Evolutionary conservation across 2,888 invertebrate species (phyloP), one percentile per base, ranked within the genome.

Genomic region (Gymnosoma rotundatum): DNA sequence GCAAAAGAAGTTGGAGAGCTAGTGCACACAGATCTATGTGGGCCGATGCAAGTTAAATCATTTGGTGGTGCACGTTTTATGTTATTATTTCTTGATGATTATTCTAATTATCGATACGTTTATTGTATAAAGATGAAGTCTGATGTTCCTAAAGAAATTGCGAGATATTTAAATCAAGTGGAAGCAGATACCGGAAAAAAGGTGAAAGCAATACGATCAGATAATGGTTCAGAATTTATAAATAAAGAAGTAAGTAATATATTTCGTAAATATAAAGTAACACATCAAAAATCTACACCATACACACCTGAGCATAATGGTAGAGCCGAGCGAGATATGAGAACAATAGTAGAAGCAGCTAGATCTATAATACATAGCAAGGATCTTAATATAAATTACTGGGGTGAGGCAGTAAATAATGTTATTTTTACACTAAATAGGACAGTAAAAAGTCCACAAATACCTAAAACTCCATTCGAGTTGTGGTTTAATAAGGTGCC

Each of bases 201-300:
- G 48, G 78, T 87, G 20, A 86, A 87, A 61, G 78, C 67, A 18
- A 73, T 90, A 12, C 81, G 89, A 42, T 87, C 87, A 10, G 89
- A 89, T 82, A 88, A 88, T 56, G 89, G 88, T 21, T 70, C 60
- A n/a, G 89, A 90, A 85, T 89, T 88, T 74, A 67, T 87, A 6
- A 86, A 42, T 70, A 86, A 36, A 75, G 87, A 70, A 88, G 89
- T 70, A 88, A 89, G 36, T 42, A 7, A 42, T 7, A 42, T 42
- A 42, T 42, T 42, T 42, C 12, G 42, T 12, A 42, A 10, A 12
- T 42, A 42, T 42, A 42, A 42, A 7, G 42, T 42, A 42, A 42
- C 42, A 42, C 42, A 10, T 12, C 88, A 88, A 67, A 78, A 63
- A 79, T 87, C 88, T 10, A 88, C 88, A 0, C 79, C 87, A 4